Evolutionary conservation across 2,113 vertebrate genomes (phyloP).

Genomic region (Catharus bicknelli): DNA sequence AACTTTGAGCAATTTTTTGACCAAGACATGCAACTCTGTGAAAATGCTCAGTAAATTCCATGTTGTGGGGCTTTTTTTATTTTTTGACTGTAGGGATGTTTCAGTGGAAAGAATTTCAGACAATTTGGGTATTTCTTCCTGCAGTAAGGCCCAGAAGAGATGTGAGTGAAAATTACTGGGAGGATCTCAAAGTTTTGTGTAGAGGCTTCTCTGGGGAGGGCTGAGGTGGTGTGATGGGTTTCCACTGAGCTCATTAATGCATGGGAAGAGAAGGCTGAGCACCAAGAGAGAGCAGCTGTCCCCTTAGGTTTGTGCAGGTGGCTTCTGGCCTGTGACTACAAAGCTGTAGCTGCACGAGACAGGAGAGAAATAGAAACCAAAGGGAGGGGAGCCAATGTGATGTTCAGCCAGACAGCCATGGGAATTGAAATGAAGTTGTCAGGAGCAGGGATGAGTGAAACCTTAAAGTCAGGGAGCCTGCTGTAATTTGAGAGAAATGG

Average conservation of each 20-base stretch:
- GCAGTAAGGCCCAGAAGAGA: neutral
- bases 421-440: constrained; percentile 26
- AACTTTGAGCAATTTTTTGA: neutral
- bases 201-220: neutral
- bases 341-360: neutral
- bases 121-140: neutral
- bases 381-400: fast-evolving
- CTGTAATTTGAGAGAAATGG: neutral
- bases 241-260: neutral
- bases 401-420: neutral
- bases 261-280: neutral
- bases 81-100: neutral
- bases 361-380: neutral
- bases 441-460: neutral
- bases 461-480: neutral
- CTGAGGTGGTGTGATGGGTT: neutral
- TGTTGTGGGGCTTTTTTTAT: too few relatives aligned
- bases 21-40: neutral
- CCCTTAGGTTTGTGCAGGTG: neutral
- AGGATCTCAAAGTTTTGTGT: neutral
- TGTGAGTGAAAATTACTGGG: neutral
- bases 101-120: neutral
- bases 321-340: neutral
- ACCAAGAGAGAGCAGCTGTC: neutral
- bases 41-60: neutral